These are phyloP conservation scores for Orius laevigatus DNA, from an alignment of 1,140 invertebrate genomes.

Conservation along the genomic window DNA sequence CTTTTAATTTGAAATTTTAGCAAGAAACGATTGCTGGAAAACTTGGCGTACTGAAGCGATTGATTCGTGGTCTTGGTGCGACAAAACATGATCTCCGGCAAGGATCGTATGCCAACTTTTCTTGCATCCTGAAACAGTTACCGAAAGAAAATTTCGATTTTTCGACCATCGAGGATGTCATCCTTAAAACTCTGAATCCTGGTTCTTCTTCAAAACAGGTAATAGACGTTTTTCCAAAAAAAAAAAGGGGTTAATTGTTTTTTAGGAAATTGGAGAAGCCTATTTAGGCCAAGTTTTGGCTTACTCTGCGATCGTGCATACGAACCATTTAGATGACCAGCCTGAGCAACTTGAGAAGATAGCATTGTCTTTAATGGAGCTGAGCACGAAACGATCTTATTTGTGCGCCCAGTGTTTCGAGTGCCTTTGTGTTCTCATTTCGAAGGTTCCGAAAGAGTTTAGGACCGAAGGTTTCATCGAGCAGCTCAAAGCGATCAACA, in stretches of 20 bases:
- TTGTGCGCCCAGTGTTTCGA: not conserved
- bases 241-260: conserved; percentile 44
- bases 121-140: conserved; percentile 1
- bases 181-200: too few relatives aligned
- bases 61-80: too few relatives aligned
- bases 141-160: conserved; percentile 8
- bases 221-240: conserved; percentile 31
- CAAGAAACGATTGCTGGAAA: too few relatives aligned
- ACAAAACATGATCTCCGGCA: not conserved
- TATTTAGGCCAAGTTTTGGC: conserved; percentile 4
- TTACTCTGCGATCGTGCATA: not conserved
- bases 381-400: conserved; percentile 2
- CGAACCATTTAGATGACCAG: not conserved
- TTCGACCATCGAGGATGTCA: too few relatives aligned
- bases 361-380: not conserved
- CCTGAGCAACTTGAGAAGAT: not conserved
- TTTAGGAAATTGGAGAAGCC: conserved; percentile 36
- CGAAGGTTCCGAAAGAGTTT: not conserved
- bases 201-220: not conserved
- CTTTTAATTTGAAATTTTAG: too few relatives aligned
- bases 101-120: conserved; percentile 11
- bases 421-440: not conserved
- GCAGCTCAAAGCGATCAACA: not conserved
- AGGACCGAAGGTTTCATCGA: not conserved
- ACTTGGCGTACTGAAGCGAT: too few relatives aligned